phyloP scores from a whole-genome alignment of 2,888 invertebrate genomes.

The Sepiola atlantica region DNA sequence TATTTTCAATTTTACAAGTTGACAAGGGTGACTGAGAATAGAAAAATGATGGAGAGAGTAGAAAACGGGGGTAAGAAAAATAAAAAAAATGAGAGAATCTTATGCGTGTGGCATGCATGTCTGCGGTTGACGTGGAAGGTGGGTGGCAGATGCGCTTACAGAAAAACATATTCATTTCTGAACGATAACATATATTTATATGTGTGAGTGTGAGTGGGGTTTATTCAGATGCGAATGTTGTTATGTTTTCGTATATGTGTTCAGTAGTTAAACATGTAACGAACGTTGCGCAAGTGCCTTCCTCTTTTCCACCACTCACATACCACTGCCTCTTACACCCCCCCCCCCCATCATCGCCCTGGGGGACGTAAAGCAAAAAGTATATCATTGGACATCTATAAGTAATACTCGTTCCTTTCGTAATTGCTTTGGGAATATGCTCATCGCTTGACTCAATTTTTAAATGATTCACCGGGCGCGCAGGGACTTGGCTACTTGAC shows the following conservation, averaged over 20 bases:
- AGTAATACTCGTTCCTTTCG: conserved; percentile 32
- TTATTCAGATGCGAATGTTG: not conserved
- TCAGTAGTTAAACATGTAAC: not conserved
- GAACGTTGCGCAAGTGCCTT: not conserved
- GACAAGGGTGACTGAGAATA: too few species aligned
- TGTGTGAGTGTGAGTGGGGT: not conserved
- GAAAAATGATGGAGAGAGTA: too few species aligned
- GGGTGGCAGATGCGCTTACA: too few species aligned
- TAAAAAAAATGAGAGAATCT: too few species aligned
- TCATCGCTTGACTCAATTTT: not conserved
- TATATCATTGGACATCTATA: conserved; percentile 32
- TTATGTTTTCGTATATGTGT: not conserved
- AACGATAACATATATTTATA: not conserved
- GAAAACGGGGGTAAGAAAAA: too few species aligned
- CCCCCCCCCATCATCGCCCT: not conserved
- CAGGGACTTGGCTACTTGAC: conserved; percentile 19
- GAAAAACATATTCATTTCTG: not conserved
- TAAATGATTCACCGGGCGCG: conserved; percentile 8
- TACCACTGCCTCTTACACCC: too few species aligned
- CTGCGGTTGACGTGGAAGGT: too few species aligned
- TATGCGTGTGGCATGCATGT: too few species aligned
- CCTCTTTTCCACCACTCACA: too few species aligned
- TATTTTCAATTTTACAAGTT: too few species aligned
- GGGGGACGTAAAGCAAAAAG: not conserved
- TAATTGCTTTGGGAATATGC: conserved; percentile 13